Evolutionary conservation across 2,113 vertebrate species (phyloP), one percentile per base, ranked within the genome.

Genomic region (Chlamydotis undulata): DNA sequence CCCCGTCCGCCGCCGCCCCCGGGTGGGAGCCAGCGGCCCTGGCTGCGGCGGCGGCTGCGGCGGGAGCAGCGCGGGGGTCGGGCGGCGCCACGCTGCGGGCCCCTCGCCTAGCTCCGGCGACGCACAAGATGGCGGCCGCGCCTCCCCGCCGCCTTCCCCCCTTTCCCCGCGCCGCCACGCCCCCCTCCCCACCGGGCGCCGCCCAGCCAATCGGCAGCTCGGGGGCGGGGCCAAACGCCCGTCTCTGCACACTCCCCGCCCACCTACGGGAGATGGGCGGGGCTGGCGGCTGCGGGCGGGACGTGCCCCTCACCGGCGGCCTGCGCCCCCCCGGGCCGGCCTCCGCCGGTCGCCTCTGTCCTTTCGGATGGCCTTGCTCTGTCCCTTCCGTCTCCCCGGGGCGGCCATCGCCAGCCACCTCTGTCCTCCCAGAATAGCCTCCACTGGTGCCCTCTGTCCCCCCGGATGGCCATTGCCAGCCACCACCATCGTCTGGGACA

Each of bases 71-170:
- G 31, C 31, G 57, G 63, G 29, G 39, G 8, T 56, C 57, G 14
- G 76, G 35, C 57, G 31, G 60, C 56, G 39, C 81, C 45, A 50
- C 24, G 56, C 82, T 45, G 19, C 37, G 39, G 75, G n/a, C 52
- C 37, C 39, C 85, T 69, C 39, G 55, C 28, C 80, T 37, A 55
- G 63, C 63, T 94, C 89, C 4, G 21, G 75, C 69, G 86, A 63
- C 93, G 76, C 81, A 94, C 96, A 97, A 97, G 94, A 97, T 97
- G 96, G 97, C 97, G 91, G 74, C 92, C 23, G 91, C 96, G 26
- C 69, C 74, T 90, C 52, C 10, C 77, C 52, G 24, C 56, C 84
- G 57, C 86, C 87, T 47, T 55, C 47, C 47, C 47, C 47, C 18
- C 47, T 47, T 26, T 65, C 41, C 35, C 52, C 49, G 45, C 90